Percentiles rank a stretch among this genome's conserved stretches.
Conservation (phyloP, 2,797 vertebrate species). For the Sebastes minor region DNA sequence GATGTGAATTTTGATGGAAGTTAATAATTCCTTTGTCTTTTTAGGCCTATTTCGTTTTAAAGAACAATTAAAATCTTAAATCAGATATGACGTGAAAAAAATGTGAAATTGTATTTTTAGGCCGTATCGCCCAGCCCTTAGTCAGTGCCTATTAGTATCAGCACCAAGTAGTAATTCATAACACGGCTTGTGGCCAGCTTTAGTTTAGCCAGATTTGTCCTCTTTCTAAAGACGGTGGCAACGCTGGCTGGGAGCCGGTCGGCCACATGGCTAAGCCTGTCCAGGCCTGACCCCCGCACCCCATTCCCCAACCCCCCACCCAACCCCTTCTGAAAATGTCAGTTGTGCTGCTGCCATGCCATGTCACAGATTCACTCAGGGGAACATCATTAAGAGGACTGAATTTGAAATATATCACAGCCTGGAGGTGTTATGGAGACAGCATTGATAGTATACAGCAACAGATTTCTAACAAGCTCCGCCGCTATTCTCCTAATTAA, state of each 20-base stretch:
- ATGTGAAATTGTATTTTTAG: no score
- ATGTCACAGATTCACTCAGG: conserved; percentile 43
- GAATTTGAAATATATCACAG: conserved; percentile 50
- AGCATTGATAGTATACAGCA: conserved; percentile 33
- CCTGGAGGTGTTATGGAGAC: conserved; percentile 37
- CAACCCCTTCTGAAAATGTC: conserved; percentile 45
- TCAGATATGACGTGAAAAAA: no score
- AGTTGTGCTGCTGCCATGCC: conserved; percentile 36
- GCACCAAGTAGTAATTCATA: conserved; percentile 54
- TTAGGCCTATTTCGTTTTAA: no score
- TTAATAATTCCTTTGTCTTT: no score
- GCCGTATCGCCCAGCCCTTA: neutral
- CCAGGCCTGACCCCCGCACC: conserved; percentile 58
- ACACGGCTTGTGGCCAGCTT: conserved; percentile 47
- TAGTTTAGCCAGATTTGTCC: conserved; percentile 56
- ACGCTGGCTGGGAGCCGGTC: conserved; percentile 53
- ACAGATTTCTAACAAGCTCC: conserved; percentile 61
- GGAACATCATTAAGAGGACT: conserved; percentile 41
- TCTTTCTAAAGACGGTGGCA: conserved; percentile 54
- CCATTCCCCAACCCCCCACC: neutral
- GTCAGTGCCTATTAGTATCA: conserved; percentile 47
- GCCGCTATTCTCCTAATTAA: conserved; percentile 63
- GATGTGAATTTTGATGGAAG: no score
- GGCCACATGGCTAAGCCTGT: conserved; percentile 67
- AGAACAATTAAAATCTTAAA: no score